phyloP scores from a whole-genome alignment of 2,113 vertebrate species.

The Podiceps cristatus region DNA sequence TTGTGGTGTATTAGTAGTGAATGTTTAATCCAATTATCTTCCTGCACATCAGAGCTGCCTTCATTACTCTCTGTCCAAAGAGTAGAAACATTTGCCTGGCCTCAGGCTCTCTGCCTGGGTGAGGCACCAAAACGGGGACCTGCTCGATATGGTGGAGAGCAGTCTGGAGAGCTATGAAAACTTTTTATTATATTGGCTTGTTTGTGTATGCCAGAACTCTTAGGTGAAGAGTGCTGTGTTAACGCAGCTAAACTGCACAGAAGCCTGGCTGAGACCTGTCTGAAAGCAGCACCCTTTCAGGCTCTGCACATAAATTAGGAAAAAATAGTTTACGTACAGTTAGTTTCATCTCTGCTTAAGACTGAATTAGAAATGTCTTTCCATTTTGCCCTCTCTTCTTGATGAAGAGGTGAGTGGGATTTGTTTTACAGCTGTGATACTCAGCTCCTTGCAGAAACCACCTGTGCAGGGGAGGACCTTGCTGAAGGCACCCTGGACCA shows the following conservation, averaged over 20 bases:
- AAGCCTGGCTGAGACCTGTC: not conserved
- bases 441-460: not conserved
- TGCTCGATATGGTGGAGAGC: not conserved
- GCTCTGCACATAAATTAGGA: not conserved
- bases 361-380: not conserved
- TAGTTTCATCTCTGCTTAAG: not conserved
- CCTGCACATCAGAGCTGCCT: not conserved
- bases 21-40: not conserved
- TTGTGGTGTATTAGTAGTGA: not conserved
- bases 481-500: not conserved
- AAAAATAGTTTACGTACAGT: not conserved
- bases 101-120: not conserved
- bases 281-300: not conserved
- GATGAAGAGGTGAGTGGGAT: not conserved
- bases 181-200: not conserved
- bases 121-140: not conserved
- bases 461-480: not conserved
- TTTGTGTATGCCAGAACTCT: not conserved
- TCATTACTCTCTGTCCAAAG: fast-evolving
- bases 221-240: not conserved
- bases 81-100: not conserved
- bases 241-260: not conserved
- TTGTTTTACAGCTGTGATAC: not conserved
- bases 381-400: not conserved
- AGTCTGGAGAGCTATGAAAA: not conserved